Percentiles rank a stretch among this genome's conserved stretches.
phyloP scores from a whole-genome alignment of 2,113 vertebrate genomes.

The Lagenorhynchus albirostris region DNA sequence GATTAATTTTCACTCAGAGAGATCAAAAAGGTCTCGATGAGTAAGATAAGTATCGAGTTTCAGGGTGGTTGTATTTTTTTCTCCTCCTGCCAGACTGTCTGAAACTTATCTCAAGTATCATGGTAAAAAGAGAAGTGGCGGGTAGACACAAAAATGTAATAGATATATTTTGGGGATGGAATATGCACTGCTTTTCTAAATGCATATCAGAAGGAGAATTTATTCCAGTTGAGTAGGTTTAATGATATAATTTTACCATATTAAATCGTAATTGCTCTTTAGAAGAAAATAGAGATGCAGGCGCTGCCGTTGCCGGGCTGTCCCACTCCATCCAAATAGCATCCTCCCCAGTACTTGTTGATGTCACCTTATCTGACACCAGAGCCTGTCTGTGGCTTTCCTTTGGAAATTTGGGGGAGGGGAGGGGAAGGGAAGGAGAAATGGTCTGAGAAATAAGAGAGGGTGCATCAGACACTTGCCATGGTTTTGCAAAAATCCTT shows the following conservation, averaged over 20 bases:
- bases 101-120: constrained; percentile 72
- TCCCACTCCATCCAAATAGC: background rate
- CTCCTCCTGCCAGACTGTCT: constrained; percentile 73
- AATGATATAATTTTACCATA: constrained; percentile 72
- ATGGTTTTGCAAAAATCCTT: background rate
- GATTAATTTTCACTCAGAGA: constrained; percentile 77
- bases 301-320: background rate
- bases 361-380: background rate
- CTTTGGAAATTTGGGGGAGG: background rate
- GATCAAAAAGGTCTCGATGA: constrained; percentile 80
- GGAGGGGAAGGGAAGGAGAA: background rate
- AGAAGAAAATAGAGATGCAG: constrained; percentile 57
- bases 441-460: background rate
- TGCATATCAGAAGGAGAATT: constrained; percentile 62
- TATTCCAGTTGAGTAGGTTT: constrained; percentile 65
- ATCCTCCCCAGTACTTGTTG: background rate
- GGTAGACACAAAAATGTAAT: constrained; percentile 70
- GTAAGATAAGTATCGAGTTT: constrained; percentile 66
- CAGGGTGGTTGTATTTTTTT: constrained; percentile 54
- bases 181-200: constrained; percentile 60
- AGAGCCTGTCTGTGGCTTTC: background rate
- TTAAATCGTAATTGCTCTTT: constrained; percentile 71
- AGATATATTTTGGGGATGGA: constrained; percentile 61
- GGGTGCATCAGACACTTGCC: background rate
- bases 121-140: constrained; percentile 63